Evolutionary conservation across 2,888 invertebrate genomes (phyloP), one percentile per base, ranked within the genome.

Genomic region (Drosophila putrida): DNA sequence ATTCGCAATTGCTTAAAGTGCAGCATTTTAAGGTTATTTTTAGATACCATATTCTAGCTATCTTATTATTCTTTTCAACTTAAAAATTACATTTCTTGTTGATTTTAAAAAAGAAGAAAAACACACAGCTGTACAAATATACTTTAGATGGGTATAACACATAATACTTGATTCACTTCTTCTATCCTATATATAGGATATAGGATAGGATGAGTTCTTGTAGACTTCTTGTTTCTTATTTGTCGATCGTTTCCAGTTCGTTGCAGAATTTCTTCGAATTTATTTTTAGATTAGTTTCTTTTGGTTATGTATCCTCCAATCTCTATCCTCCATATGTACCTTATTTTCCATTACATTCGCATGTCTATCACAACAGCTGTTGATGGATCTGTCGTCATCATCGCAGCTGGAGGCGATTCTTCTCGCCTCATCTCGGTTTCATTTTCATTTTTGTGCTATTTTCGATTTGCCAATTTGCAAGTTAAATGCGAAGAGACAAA

Each of bases 401-500:
- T 1, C 85, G 63, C 72, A 67, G 75, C 82, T 82, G 82, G 80
- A 81, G 80, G 68, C 65, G 67, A 43, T 15, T 33, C 25, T 47
- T 11, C 55, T 38, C 39, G 31, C 59, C 53, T 47, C 75, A 38
- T 59, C 35, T 66, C 59, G 61, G 57, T 71, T 63, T 78, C 66
- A 39, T 64, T 75, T 77, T 69, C 73, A 43, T 63, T 76, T 66
- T 58, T 38, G 38, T 25, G 38, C 36, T 72, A 55, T 59, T 74
- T 61, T 57, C 41, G 36, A 50, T 50, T 39, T 49, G 62, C 71
- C 80, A 89, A 83, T 83, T 83, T 89, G 86, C 90, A 88, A 89
- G 70, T 89, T 75, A 85, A 84, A 89, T 88, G 71, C 53, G 54
- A 41, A 31, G 44, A 38, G 44, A 27, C 61, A 60, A 57, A 55